Conservation (phyloP, 2,888 invertebrate genomes). For the Polietes domitor region DNA sequence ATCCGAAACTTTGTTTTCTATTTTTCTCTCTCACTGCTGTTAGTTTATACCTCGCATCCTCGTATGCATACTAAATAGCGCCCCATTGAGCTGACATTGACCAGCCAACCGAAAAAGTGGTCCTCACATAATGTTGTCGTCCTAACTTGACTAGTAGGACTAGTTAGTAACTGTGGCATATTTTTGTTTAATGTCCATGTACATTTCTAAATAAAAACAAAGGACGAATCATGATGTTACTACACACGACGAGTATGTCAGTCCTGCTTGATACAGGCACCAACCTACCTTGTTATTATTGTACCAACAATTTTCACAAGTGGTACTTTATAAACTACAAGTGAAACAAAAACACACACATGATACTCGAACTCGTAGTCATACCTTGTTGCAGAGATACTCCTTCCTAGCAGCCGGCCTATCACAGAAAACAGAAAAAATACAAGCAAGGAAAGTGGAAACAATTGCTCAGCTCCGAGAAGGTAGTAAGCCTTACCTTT, state of each 20-base stretch:
- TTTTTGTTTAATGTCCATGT: conserved; percentile 53
- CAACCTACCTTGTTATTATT: conserved; percentile 50
- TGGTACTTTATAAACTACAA: conserved; percentile 52
- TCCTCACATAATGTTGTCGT: neutral
- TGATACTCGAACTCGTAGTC: too few species aligned
- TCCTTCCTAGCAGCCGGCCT: neutral
- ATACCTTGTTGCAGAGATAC: neutral
- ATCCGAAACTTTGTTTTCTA: too few species aligned
- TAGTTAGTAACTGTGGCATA: neutral
- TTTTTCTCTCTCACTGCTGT: too few species aligned
- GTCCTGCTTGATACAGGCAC: neutral
- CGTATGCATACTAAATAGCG: too few species aligned
- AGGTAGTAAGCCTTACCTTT: conserved; percentile 6
- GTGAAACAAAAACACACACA: neutral
- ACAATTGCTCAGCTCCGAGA: conserved; percentile 2
- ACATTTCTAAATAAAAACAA: conserved; percentile 42
- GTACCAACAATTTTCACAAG: conserved; percentile 64
- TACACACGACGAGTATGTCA: neutral
- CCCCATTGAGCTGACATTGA: neutral
- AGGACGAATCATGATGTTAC: neutral
- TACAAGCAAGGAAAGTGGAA: conserved; percentile 19
- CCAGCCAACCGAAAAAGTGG: neutral
- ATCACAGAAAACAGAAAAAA: neutral
- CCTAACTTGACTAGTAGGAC: neutral
- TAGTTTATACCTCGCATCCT: too few species aligned